Evolutionary conservation across 2,113 vertebrate species (phyloP).

Genomic region (Syngnathoides biaculeatus): DNA sequence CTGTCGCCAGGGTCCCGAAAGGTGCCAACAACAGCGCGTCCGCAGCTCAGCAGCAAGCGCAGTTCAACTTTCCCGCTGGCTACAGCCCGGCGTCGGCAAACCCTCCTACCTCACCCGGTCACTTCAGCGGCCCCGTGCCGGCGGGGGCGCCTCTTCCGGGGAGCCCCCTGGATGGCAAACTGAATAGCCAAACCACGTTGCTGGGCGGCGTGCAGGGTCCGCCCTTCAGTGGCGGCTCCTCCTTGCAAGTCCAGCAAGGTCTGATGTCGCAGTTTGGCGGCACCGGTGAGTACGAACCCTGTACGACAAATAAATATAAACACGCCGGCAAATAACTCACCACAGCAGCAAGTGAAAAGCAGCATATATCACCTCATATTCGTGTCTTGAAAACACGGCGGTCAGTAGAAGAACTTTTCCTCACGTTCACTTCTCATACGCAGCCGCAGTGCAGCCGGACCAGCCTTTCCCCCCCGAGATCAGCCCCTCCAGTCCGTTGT

Average conservation of each 20-base stretch:
- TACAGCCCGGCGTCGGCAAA: constrained; percentile 80
- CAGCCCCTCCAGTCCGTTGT: constrained; percentile 85
- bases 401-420: too few relatives aligned
- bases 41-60: constrained; percentile 68
- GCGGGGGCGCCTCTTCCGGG: constrained; percentile 59
- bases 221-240: constrained; percentile 77
- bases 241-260: constrained; percentile 85
- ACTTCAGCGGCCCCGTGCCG: constrained; percentile 75
- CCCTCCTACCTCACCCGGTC: constrained; percentile 83
- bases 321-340: too few relatives aligned
- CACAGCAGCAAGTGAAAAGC: too few relatives aligned
- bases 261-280: constrained; percentile 87
- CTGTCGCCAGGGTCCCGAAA: constrained; percentile 72
- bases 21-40: constrained; percentile 54
- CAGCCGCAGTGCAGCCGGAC: constrained; percentile 85
- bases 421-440: not conserved
- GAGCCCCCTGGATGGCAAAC: constrained; percentile 75
- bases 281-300: constrained; percentile 72
- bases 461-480: constrained; percentile 81
- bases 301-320: too few relatives aligned
- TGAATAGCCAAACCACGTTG: constrained; percentile 77
- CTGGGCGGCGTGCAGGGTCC: constrained; percentile 80
- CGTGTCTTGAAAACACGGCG: too few relatives aligned
- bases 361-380: too few relatives aligned
- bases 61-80: constrained; percentile 82